A percentile compares a stretch with the other conserved stretches of the same genome.
Conservation (phyloP, 2,113 vertebrate species). For the Echinops telfairi region DNA sequence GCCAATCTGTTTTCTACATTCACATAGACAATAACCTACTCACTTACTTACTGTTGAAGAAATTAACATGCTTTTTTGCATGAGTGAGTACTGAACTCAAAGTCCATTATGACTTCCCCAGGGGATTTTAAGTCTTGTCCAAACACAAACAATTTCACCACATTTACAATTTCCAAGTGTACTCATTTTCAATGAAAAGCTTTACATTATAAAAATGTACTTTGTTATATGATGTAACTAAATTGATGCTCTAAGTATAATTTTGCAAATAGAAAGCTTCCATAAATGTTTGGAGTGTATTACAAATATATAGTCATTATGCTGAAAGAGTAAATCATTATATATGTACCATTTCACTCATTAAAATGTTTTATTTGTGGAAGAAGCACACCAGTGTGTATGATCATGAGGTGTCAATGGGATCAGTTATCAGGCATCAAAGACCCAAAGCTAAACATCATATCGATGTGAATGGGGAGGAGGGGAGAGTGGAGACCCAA, state of each 20-base stretch:
- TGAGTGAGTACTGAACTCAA: not conserved
- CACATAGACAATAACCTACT: not conserved
- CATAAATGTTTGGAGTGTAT: not conserved
- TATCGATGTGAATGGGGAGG: too few relatives aligned
- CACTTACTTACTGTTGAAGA: not conserved
- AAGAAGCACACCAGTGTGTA: not conserved
- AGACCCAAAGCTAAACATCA: too few relatives aligned
- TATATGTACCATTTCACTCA: not conserved
- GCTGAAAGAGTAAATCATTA: constrained; percentile 1
- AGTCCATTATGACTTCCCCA: not conserved
- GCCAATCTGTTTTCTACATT: not conserved
- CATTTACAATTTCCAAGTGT: constrained; percentile 22
- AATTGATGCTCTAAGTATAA: not conserved
- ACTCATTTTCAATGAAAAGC: not conserved
- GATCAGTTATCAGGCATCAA: too few relatives aligned
- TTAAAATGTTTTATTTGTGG: not conserved
- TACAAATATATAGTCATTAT: not conserved
- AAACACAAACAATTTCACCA: not conserved
- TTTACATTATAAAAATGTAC: not conserved
- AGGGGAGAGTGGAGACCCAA: too few relatives aligned
- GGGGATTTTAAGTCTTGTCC: not conserved
- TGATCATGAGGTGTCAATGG: too few relatives aligned
- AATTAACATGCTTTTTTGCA: not conserved
- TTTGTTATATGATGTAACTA: not conserved
- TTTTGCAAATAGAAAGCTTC: constrained; percentile 25